phyloP scores from a whole-genome alignment of 2,113 vertebrate genomes.

The Apteryx mantelli region DNA sequence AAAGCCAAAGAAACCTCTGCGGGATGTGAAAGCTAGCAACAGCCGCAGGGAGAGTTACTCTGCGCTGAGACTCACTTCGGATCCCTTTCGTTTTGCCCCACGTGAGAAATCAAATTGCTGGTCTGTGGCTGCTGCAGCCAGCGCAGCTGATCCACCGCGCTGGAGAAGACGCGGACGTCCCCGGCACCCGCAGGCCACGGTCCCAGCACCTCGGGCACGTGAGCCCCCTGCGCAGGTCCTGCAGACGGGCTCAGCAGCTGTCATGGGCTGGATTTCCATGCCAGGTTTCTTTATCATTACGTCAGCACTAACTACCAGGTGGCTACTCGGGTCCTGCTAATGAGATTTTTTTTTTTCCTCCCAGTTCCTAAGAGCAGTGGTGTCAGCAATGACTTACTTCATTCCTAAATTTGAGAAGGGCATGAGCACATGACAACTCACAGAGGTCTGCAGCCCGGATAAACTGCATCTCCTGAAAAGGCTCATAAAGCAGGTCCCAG shows the following conservation, averaged over 20 bases:
- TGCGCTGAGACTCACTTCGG: not conserved
- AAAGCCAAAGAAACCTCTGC: accelerated
- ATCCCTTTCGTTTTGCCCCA: not conserved
- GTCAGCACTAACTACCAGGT: not conserved
- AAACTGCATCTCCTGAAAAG: not conserved
- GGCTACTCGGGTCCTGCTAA: not conserved
- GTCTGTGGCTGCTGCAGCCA: not conserved
- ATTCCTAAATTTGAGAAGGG: not conserved
- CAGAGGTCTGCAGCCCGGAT: not conserved
- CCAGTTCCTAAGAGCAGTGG: not conserved
- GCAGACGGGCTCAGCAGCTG: no score
- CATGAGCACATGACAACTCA: not conserved
- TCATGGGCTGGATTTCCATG: not conserved
- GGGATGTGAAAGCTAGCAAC: not conserved
- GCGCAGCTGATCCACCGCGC: accelerated
- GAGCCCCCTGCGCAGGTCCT: not conserved
- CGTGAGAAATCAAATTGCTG: not conserved
- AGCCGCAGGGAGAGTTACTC: not conserved
- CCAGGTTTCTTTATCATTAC: not conserved
- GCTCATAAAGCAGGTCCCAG: not conserved
- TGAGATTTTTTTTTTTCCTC: not conserved
- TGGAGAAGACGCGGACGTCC: not conserved
- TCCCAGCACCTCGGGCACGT: not conserved
- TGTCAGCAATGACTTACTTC: not conserved
- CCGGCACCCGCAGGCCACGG: not conserved